Evolutionary conservation across 2,888 invertebrate genomes (phyloP), one percentile per base, ranked within the genome.

Genomic region (Campaea margaritaria): DNA sequence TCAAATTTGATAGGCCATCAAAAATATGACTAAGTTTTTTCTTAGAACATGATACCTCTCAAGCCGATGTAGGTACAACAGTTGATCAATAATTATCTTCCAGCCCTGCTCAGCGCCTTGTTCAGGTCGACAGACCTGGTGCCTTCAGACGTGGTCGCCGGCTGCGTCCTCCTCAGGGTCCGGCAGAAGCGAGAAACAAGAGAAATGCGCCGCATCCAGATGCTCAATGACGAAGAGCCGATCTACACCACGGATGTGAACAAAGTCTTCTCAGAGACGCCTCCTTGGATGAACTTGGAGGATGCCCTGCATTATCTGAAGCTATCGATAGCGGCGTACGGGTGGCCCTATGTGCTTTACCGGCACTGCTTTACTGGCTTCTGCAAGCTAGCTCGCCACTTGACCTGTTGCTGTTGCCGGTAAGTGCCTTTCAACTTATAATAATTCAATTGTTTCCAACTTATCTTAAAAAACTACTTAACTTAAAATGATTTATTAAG

Each of bases 121-220:
- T 97, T 97, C 85, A 93, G 97, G 74, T 96, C 96, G 66, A 95
- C 96, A 8, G 97, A 98, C 85, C 89, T 98, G 41, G 97, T 98
- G 0, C 96, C 97, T 0, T 96, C 97, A 0, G 98, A 98, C 83
- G 94, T 98, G 13, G 95, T 97, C 56, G 97, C 97, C 11, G 98
- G 97, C 11, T 95, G 97, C 74, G 95, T 98, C 16, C 93, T 98
- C n/a, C 93, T 98, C 4, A 93, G 96, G 69, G 95, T 96, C 3
- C 94, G 95, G 54, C 96, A 96, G 78, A 96, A 96, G 79, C 89
- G 95, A 12, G 96, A 96, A 76, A 95, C 94, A 0, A 89, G 96
- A 65, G 96, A 96, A 81, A 94, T 95, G 89, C 85, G 95, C 38
- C 91, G 96, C 67, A 94, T 96, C 62, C 95, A 92, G 65, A 92